Base-by-base conservation (phyloP, 1,140 invertebrate species). In the Amyelois transitella region DNA sequence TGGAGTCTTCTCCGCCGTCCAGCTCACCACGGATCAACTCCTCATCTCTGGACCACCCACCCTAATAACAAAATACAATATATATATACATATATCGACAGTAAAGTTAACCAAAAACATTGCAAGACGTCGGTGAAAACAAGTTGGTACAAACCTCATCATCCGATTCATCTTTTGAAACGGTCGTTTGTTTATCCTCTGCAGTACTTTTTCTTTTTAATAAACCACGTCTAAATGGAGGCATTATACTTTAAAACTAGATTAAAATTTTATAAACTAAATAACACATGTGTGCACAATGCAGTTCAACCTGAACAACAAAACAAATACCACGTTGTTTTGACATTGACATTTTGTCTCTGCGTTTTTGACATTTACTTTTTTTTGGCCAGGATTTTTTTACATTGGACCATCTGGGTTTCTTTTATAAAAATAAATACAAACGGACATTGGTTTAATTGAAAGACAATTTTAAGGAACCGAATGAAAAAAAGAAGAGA, bases 181-280 rank as follows among this genome's bases (percentile, higher is more conserved):
- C 4, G 6, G 45, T 18, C 3, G 1, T 2, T 43, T 58, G 58
- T 6, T 43, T 0, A 18, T 58, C 24, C n/a, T 56, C 38, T 4
- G 20, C 2, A 6, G 48, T 19, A 28, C 72, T 60, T 70, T 84
- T 86, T 51, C 79, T 73, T 72, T 86, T 86, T 18, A 79, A 50
- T 44, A 83, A 76, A 14, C 81, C 83, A 45, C 63, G 53, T 66
- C 63, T 70, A 53, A 74, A 84, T n/a, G 83, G 83, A 12, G 83
- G 83, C 83, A 86, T 86, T 74, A 1, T 82, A 48, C 32, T 43
- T 43, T 18, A 52, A 44, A 22, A 51, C 28, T 43, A 43, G 21
- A 48, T 17, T 12, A 28, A 28, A 59, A 44, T 8, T 19, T 10
- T 10, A 32, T 32, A 6, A 32, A 32, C 22, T 32, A 19, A 38